Evolutionary conservation across 2,113 vertebrate species (phyloP).

Genomic region (Herpailurus yagouaroundi): DNA sequence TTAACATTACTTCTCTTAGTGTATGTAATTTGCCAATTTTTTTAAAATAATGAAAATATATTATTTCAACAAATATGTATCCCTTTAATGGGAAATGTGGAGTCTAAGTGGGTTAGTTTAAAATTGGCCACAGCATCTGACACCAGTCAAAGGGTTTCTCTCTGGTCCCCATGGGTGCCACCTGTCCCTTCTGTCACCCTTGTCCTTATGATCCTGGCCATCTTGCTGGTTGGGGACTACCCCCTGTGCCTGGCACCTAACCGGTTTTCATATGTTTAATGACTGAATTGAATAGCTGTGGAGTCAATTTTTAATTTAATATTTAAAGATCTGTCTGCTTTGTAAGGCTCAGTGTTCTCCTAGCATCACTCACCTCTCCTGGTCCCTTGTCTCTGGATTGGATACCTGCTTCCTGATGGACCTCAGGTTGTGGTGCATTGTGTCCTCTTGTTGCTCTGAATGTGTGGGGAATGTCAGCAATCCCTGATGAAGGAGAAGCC

Average conservation of each 20-base stretch:
- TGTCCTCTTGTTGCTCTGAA: background rate
- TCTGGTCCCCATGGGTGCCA: no score
- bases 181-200: no score
- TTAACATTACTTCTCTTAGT: background rate
- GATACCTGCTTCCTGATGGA: background rate
- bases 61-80: background rate
- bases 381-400: background rate
- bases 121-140: background rate
- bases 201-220: background rate
- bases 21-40: background rate
- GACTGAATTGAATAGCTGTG: background rate
- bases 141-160: no score
- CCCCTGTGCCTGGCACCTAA: background rate
- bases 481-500: background rate
- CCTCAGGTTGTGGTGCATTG: background rate
- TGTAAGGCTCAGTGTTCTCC: background rate
- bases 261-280: background rate
- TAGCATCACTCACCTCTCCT: background rate
- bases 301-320: background rate
- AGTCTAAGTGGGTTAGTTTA: background rate
- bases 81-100: background rate
- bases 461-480: accelerated
- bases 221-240: background rate
- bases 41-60: background rate
- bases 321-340: slow-evolving; percentile 3